phyloP scores from a whole-genome alignment of 2,888 invertebrate genomes.

The Ophraella communa region DNA sequence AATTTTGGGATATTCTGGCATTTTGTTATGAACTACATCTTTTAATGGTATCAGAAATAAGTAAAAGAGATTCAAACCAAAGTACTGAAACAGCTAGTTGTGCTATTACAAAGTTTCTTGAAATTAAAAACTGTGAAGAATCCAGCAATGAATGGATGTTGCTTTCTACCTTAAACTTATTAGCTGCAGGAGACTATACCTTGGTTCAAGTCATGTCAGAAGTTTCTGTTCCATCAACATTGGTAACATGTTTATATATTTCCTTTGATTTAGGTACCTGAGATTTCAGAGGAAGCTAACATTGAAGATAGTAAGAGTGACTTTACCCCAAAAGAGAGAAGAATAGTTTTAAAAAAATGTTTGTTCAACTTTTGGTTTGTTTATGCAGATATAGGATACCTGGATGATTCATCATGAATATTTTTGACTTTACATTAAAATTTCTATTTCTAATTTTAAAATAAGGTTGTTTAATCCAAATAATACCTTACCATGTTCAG shows the following conservation, averaged over 20 bases:
- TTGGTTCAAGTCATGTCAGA: constrained; percentile 94
- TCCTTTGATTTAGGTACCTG: constrained; percentile 98
- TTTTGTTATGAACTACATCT: constrained; percentile 95
- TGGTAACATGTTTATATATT: constrained; percentile 97
- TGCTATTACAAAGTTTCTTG: constrained; percentile 95
- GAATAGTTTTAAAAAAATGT: constrained; percentile 92
- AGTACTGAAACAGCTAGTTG: constrained; percentile 95
- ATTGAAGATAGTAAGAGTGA: constrained; percentile 77
- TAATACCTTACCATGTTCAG: no score
- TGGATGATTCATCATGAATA: no score
- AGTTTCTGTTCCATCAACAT: constrained; percentile 94
- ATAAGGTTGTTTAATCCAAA: no score
- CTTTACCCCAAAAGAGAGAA: constrained; percentile 87
- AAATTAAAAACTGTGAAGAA: constrained; percentile 93
- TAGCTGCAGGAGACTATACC: constrained; percentile 89
- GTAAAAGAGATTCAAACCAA: constrained; percentile 94
- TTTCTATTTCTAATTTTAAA: no score
- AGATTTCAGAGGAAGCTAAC: constrained; percentile 80
- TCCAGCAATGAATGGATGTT: constrained; percentile 98
- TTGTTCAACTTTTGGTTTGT: no score
- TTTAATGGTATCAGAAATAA: constrained; percentile 95
- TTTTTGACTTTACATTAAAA: no score
- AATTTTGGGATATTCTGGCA: constrained; percentile 94
- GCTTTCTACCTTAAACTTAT: constrained; percentile 85
- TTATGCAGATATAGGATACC: no score